A percentile compares a stretch with the other conserved stretches of the same genome.
phyloP scores from a whole-genome alignment of 2,797 vertebrate genomes.

The Pseudopleuronectes americanus region DNA sequence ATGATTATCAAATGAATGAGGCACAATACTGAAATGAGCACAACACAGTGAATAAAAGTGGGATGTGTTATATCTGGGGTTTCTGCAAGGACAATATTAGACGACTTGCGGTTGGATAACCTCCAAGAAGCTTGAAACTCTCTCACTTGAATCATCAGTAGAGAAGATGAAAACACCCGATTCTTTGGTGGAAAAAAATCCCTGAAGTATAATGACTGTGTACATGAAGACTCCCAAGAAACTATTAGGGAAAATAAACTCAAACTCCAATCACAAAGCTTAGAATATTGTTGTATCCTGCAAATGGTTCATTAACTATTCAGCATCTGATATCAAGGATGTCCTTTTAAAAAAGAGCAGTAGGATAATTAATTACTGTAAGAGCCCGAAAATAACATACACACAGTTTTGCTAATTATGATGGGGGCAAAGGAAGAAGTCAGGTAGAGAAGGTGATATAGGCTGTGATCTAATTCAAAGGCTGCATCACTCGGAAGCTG shows the following conservation, averaged over 20 bases:
- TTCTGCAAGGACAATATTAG: neutral
- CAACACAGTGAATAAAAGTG: too few species aligned
- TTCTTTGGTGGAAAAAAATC: too few species aligned
- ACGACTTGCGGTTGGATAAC: neutral
- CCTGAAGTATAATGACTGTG: too few species aligned
- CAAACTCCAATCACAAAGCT: too few species aligned
- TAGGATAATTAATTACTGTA: too few species aligned
- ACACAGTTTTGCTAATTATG: too few species aligned
- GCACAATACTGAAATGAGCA: constrained; percentile 8
- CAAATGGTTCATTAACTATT: neutral
- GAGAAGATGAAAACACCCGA: neutral
- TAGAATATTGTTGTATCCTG: neutral
- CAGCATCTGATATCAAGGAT: neutral
- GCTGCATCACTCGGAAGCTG: too few species aligned
- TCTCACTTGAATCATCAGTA: constrained; percentile 11
- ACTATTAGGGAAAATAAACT: neutral
- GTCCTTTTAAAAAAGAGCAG: neutral
- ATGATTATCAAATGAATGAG: constrained; percentile 17
- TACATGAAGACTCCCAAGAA: neutral
- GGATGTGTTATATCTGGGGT: neutral
- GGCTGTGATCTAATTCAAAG: too few species aligned
- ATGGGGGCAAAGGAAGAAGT: neutral
- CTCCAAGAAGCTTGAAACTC: neutral
- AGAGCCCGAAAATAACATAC: too few species aligned
- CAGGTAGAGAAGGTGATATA: too few species aligned